These are phyloP conservation scores for Camponotus fellah DNA, from an alignment of 2,888 invertebrate genomes.

Conservation along the genomic window DNA sequence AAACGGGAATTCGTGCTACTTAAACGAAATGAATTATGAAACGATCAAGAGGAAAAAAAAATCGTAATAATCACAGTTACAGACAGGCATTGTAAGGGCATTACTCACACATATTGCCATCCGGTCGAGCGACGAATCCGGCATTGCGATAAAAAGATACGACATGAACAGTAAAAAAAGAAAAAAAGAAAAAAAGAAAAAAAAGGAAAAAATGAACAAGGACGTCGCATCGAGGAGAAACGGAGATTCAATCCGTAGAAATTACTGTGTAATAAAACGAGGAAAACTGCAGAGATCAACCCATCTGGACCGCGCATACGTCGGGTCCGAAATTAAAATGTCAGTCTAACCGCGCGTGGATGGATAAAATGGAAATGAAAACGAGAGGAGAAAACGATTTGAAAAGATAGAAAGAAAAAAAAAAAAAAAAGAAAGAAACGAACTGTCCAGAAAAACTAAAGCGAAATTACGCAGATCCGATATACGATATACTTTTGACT, in stretches of 20 bases:
- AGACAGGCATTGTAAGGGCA: slow-evolving; percentile 76
- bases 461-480: slow-evolving; percentile 73
- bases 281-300: slow-evolving; percentile 20
- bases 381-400: slow-evolving; percentile 47
- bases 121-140: slow-evolving; percentile 86
- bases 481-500: slow-evolving; percentile 65
- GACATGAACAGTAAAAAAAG: slow-evolving; percentile 75
- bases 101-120: slow-evolving; percentile 85
- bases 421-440: slow-evolving; percentile 25
- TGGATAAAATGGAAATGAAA: slow-evolving; percentile 44
- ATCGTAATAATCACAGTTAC: slow-evolving; percentile 67
- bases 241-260: slow-evolving; percentile 18
- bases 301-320: neutral
- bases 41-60: slow-evolving; percentile 50
- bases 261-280: slow-evolving; percentile 37
- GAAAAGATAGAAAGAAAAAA: slow-evolving; percentile 11
- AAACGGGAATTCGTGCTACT: slow-evolving; percentile 32
- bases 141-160: slow-evolving; percentile 84
- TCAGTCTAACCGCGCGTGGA: slow-evolving; percentile 36
- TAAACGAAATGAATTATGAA: slow-evolving; percentile 32
- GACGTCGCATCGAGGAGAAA: slow-evolving; percentile 3
- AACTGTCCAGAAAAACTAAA: slow-evolving; percentile 53
- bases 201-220: slow-evolving; percentile 46
- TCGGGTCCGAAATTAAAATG: slow-evolving; percentile 43
- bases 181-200: slow-evolving; percentile 57